phyloP scores from a whole-genome alignment of 2,888 invertebrate species.

The Serripes groenlandicus region DNA sequence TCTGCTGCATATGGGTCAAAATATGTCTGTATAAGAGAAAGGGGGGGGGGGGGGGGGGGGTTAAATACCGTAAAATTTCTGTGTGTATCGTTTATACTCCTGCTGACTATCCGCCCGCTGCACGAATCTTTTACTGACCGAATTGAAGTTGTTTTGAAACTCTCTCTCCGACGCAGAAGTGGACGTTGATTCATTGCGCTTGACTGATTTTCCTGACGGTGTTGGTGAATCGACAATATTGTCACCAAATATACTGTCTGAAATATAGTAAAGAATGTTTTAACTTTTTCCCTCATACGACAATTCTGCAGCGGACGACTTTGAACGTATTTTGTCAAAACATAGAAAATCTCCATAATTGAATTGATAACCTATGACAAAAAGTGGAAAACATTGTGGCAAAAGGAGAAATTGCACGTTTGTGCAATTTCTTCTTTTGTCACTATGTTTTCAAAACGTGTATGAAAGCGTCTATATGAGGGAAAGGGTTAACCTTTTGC shows the following conservation, averaged over 20 bases:
- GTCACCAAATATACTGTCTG: slow-evolving; percentile 60
- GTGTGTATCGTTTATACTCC: slow-evolving; percentile 79
- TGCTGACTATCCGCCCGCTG: slow-evolving; percentile 80
- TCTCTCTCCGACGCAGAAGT: slow-evolving; percentile 80
- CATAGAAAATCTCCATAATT: too few relatives aligned
- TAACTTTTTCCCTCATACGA: background rate
- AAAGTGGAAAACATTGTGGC: background rate
- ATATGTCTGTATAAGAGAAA: too few relatives aligned
- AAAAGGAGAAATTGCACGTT: background rate
- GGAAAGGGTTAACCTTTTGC: background rate
- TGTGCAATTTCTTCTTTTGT: background rate
- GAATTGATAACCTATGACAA: too few relatives aligned
- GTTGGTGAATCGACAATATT: background rate
- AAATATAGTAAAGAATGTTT: background rate
- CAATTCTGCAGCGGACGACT: too few relatives aligned
- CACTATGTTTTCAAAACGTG: background rate
- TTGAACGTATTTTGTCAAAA: too few relatives aligned
- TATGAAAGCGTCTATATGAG: too few relatives aligned
- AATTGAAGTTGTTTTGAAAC: slow-evolving; percentile 73
- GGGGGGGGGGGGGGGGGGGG: too few relatives aligned
- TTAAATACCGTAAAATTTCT: slow-evolving; percentile 75
- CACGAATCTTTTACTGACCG: slow-evolving; percentile 75
- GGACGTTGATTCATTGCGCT: slow-evolving; percentile 75
- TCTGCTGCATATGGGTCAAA: too few relatives aligned
- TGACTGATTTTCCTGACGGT: slow-evolving; percentile 52